These are phyloP conservation scores for Pseudopodoces humilis DNA, from an alignment of 2,113 vertebrate genomes.

Conservation along the genomic window DNA sequence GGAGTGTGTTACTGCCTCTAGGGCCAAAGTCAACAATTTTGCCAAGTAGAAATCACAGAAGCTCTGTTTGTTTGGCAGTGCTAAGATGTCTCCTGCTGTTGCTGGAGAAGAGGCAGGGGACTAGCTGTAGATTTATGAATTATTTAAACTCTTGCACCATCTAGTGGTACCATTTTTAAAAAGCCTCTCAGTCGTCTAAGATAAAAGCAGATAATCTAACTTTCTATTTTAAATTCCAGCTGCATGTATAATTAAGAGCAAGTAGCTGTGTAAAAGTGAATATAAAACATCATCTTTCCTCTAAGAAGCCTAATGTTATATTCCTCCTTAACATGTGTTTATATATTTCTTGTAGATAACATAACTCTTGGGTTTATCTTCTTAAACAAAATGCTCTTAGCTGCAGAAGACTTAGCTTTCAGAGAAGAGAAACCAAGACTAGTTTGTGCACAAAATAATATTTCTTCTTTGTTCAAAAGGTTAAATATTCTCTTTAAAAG, in stretches of 20 bases:
- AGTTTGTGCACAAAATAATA: neutral
- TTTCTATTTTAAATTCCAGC: neutral
- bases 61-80: neutral
- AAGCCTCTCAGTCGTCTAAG: neutral
- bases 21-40: neutral
- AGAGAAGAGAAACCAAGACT: conserved; percentile 49
- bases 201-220: neutral
- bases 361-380: conserved; percentile 71
- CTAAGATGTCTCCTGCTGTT: neutral
- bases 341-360: conserved; percentile 44
- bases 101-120: neutral
- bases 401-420: conserved; percentile 72
- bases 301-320: neutral
- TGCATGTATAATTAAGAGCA: neutral
- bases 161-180: neutral
- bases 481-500: neutral
- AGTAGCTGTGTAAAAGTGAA: neutral
- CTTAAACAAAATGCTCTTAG: conserved; percentile 65
- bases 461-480: neutral
- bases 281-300: neutral
- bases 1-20: neutral
- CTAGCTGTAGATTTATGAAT: neutral
- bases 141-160: conserved; percentile 21
- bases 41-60: neutral
- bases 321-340: neutral